These are phyloP conservation scores for Scarus forsteni DNA, from an alignment of 2,797 vertebrate genomes.

Conservation along the genomic window DNA sequence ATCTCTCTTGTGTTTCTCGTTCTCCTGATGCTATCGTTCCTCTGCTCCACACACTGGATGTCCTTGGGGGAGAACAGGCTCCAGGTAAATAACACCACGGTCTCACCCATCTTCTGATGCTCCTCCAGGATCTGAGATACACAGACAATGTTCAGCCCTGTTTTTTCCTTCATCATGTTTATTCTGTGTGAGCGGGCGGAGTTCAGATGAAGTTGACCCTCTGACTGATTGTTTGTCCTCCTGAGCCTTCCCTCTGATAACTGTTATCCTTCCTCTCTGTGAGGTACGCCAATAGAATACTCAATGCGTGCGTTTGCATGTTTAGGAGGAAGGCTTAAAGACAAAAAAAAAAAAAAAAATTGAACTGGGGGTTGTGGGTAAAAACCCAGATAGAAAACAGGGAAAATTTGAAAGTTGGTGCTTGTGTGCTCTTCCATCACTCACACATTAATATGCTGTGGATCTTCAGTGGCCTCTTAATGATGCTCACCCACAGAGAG, in stretches of 20 bases:
- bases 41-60: constrained; percentile 10
- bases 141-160: constrained; percentile 10
- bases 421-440: constrained; percentile 1
- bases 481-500: constrained; percentile 18
- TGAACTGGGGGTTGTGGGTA: constrained; percentile 6
- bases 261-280: constrained; percentile 24
- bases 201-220: constrained; percentile 51
- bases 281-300: constrained; percentile 21
- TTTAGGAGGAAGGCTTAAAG: not conserved
- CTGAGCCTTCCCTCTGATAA: constrained; percentile 37
- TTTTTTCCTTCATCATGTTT: constrained; percentile 36
- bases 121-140: constrained; percentile 9
- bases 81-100: constrained; percentile 4
- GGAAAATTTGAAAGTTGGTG: not conserved
- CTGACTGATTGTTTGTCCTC: constrained; percentile 51
- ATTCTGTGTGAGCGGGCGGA: constrained; percentile 28
- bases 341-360: constrained; percentile 10
- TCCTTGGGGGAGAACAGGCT: constrained; percentile 8
- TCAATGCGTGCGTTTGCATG: constrained; percentile 4
- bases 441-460: constrained; percentile 26
- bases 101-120: constrained; percentile 13
- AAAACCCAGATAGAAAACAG: constrained; percentile 7
- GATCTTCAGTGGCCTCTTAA: constrained; percentile 40
- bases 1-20: constrained; percentile 8
- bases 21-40: constrained; percentile 15